Evolutionary conservation across 2,888 invertebrate species (phyloP).

Genomic region (Ceramica pisi): DNA sequence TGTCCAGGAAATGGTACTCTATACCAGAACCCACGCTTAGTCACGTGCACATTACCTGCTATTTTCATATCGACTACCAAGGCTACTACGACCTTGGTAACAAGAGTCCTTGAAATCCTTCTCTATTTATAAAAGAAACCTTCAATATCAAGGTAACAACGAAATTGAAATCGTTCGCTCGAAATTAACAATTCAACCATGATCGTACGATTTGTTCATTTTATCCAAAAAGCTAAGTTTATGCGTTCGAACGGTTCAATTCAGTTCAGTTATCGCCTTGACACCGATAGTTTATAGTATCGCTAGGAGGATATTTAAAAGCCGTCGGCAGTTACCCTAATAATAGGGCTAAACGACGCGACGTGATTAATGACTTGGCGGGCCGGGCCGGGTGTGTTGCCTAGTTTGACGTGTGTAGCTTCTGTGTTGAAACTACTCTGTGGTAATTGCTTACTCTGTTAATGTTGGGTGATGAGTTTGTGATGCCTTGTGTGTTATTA

Average conservation of each 20-base stretch:
- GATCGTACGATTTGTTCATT: conserved; percentile 42
- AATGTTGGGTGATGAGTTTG: conserved; percentile 32
- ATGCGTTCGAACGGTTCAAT: conserved; percentile 69
- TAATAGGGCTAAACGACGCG: conserved; percentile 76
- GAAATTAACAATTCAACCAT: conserved; percentile 35
- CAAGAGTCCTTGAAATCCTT: conserved; percentile 1
- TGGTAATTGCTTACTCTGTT: conserved; percentile 55
- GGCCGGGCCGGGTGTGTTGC: conserved; percentile 54
- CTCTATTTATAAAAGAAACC: conserved; percentile 17
- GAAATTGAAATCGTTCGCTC: conserved; percentile 25
- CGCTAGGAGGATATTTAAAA: conserved; percentile 77
- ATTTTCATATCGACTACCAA: neutral
- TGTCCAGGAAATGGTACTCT: neutral
- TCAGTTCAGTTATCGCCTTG: conserved; percentile 69
- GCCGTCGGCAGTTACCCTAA: conserved; percentile 78
- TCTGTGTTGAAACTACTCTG: conserved; percentile 58
- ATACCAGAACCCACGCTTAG: neutral
- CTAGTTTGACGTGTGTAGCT: conserved; percentile 51
- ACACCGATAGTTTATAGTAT: conserved; percentile 70
- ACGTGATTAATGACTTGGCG: conserved; percentile 75
- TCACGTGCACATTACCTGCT: neutral
- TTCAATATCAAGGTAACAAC: conserved; percentile 11
- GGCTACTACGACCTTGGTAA: neutral
- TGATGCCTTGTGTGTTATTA: conserved; percentile 4
- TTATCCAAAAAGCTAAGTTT: conserved; percentile 21